phyloP scores from a whole-genome alignment of 2,888 invertebrate species.

The Pristionchus fissidentatus region DNA sequence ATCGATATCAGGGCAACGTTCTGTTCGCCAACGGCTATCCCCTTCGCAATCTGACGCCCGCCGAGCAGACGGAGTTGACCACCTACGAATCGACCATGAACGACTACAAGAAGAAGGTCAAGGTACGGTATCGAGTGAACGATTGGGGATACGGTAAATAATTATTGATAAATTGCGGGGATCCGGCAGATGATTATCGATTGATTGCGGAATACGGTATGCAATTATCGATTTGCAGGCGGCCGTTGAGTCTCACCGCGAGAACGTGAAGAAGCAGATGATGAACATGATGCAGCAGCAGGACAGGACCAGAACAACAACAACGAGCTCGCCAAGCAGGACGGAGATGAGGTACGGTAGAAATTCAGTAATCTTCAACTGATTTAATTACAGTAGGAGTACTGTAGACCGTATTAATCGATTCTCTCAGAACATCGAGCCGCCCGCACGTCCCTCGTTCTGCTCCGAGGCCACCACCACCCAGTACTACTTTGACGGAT shows the following conservation, averaged over 20 bases:
- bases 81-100: constrained; percentile 61
- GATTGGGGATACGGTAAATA: background rate
- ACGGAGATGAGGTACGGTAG: constrained; percentile 44
- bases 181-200: background rate
- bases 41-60: constrained; percentile 64
- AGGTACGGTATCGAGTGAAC: constrained; percentile 11
- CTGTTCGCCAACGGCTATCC: constrained; percentile 71
- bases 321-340: constrained; percentile 10
- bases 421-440: constrained; percentile 50
- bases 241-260: constrained; percentile 25
- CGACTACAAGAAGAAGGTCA: constrained; percentile 62
- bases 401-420: too few species aligned
- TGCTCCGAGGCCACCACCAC: constrained; percentile 72
- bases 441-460: constrained; percentile 72
- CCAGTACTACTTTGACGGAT: constrained; percentile 74
- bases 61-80: constrained; percentile 63
- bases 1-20: constrained; percentile 61
- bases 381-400: background rate
- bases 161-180: too few species aligned
- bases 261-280: constrained; percentile 46
- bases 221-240: constrained; percentile 32
- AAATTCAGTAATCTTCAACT: background rate
- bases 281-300: constrained; percentile 18
- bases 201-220: background rate
- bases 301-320: too few species aligned